A percentile compares a stretch with the other conserved stretches of the same genome.
Evolutionary conservation across 2,113 vertebrate genomes (phyloP).

Genomic region (Himantopus leucocephalus): DNA sequence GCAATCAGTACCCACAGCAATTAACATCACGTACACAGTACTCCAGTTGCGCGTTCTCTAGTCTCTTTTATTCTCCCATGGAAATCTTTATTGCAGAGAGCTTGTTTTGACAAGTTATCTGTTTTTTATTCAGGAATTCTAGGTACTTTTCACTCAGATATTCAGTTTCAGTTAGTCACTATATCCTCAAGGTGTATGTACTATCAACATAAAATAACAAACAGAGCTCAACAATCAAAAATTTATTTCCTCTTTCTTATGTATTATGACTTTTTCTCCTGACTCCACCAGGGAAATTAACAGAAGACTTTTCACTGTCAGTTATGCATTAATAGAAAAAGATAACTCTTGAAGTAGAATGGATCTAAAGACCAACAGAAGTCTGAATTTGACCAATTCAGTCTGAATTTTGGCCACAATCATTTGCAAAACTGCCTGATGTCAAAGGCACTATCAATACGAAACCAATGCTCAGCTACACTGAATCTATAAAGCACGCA

Average conservation of each 20-base stretch:
- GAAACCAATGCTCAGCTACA: not conserved
- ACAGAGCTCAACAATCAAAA: not conserved
- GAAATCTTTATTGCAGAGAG: not conserved
- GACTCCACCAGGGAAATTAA: not conserved
- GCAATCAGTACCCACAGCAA: not conserved
- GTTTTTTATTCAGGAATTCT: not conserved
- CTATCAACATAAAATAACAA: not conserved
- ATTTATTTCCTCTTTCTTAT: not conserved
- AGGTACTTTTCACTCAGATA: not conserved
- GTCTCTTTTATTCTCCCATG: not conserved
- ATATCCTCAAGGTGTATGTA: not conserved
- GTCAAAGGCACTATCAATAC: not conserved
- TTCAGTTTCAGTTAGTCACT: not conserved
- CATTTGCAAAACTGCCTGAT: not conserved
- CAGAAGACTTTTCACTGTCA: not conserved
- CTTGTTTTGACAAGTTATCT: not conserved
- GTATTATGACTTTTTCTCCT: not conserved
- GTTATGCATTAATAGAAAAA: not conserved
- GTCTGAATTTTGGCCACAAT: not conserved
- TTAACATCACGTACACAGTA: not conserved
- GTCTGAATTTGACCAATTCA: not conserved
- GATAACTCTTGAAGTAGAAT: not conserved
- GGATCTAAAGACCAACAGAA: not conserved
- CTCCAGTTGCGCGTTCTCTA: not conserved
- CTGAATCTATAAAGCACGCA: accelerated